phyloP scores from a whole-genome alignment of 2,888 invertebrate genomes.

The Diarsia rubi region DNA sequence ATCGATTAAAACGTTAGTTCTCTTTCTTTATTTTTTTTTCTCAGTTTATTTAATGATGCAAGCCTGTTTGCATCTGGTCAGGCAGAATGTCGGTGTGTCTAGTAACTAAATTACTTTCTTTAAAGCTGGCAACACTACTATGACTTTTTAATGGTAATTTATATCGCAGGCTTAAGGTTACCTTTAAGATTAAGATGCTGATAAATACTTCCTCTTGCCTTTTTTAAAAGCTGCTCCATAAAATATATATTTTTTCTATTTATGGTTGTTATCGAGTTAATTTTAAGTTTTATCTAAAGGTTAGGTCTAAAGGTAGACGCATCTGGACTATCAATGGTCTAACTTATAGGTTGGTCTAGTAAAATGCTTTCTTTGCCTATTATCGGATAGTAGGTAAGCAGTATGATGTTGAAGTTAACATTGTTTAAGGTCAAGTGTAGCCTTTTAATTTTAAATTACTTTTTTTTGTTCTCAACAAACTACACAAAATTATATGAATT shows the following conservation, averaged over 20 bases:
- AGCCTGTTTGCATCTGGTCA: conserved; percentile 23
- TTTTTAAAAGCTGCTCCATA: conserved; percentile 5
- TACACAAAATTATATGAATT: too few relatives aligned
- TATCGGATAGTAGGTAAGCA: background rate
- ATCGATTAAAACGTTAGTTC: conserved; percentile 2
- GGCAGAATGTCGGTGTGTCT: conserved; percentile 39
- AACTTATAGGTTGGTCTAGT: conserved; percentile 6
- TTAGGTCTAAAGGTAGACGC: background rate
- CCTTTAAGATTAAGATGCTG: conserved; percentile 35
- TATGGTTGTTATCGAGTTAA: background rate
- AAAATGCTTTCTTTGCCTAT: conserved; percentile 33
- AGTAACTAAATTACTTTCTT: conserved; percentile 54
- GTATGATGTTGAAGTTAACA: conserved; percentile 1
- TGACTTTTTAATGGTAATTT: conserved; percentile 39
- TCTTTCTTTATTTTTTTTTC: background rate
- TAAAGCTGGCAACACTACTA: conserved; percentile 18
- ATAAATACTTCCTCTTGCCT: conserved; percentile 31
- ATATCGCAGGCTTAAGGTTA: conserved; percentile 39
- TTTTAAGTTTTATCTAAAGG: conserved; percentile 18
- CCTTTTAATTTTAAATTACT: background rate
- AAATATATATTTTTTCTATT: background rate
- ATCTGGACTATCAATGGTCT: conserved; percentile 23
- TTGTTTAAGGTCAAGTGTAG: conserved; percentile 25
- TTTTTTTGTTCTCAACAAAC: background rate
- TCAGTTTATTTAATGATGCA: conserved; percentile 12